phyloP scores from a whole-genome alignment of 1,140 invertebrate genomes.

The Cecropterus lyciades region DNA sequence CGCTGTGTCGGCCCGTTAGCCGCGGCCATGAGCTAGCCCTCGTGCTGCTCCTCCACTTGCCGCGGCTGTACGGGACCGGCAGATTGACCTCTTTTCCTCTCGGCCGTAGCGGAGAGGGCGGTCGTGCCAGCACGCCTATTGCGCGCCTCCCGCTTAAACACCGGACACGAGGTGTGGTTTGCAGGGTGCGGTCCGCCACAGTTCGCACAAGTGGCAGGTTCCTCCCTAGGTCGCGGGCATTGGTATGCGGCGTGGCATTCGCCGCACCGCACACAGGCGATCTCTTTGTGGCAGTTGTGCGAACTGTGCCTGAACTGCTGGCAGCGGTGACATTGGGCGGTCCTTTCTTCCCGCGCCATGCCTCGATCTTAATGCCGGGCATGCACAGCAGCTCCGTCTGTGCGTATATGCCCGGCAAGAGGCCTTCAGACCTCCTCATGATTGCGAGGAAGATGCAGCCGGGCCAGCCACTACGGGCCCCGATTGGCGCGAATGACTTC shows the following conservation, averaged over 20 bases:
- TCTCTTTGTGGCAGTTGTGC: constrained; percentile 15
- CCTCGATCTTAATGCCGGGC: constrained; percentile 31
- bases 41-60: constrained; percentile 12
- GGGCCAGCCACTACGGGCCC: constrained; percentile 14
- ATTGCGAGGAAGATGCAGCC: constrained; percentile 32
- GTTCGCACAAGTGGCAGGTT: constrained; percentile 39
- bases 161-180: constrained; percentile 34
- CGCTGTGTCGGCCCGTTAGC: constrained; percentile 2
- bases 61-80: background rate
- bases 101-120: background rate
- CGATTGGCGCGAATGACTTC: constrained; percentile 13
- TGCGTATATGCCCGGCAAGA: constrained; percentile 25
- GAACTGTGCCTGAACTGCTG: constrained; percentile 26
- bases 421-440: background rate
- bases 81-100: background rate
- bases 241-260: constrained; percentile 25
- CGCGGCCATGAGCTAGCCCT: constrained; percentile 12
- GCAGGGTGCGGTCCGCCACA: constrained; percentile 40
- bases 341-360: constrained; percentile 21
- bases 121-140: constrained; percentile 20
- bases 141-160: background rate
- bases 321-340: constrained; percentile 33
- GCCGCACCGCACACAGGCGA: constrained; percentile 29
- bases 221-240: constrained; percentile 23
- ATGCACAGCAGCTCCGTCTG: constrained; percentile 6